Base-by-base conservation (phyloP, 2,797 vertebrate species). In the Myotis myotis region DNA sequence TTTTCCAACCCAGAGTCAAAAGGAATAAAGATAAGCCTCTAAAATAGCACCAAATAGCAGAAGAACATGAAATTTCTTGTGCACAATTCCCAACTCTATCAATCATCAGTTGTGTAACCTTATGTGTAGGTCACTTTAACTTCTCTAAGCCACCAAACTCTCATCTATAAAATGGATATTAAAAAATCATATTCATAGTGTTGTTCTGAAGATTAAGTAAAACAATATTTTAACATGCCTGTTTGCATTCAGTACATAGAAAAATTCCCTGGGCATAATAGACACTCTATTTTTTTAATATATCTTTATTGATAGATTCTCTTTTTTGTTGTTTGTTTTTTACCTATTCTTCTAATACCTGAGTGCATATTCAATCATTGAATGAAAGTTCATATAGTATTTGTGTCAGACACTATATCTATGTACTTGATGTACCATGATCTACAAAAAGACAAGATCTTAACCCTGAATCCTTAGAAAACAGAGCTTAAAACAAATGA, bases 1-100 rank as follows among this genome's bases (percentile, higher is more conserved):
- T 86, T 96, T 96, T 96, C 36, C 23, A 85, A 89, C n/a, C 38
- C 44, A 81, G 53, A 94, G 72, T 95, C 93, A 75, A 78, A 96
- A 96, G 75, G 49, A 97, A 94, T 96, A 97, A 95, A 95, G 93
- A 87, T 94, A 96, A 95, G 86, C 82, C 70, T 95, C 86, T 93
- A 94, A 96, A 93, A 96, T 78, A 96, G 88, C 25, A 80, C 64
- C 66, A 71, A 90, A 79, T 83, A 91, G 60, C 47, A 93, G 75
- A 72, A 93, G 79, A 89, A 91, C 87, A 89, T 70, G 91, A 93
- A 80, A 64, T 89, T 95, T 95, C 86, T 93, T 96, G 75, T 89
- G 60, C 79, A 53, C 76, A 93, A 95, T 94, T 96, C 95, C 91
- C 94, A 95, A 38, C 76, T 91, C 93, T 79, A 95, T 97, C 78